Evolutionary conservation across 2,113 vertebrate genomes (phyloP), one percentile per base, ranked within the genome.

Genomic region (Anolis carolinensis): DNA sequence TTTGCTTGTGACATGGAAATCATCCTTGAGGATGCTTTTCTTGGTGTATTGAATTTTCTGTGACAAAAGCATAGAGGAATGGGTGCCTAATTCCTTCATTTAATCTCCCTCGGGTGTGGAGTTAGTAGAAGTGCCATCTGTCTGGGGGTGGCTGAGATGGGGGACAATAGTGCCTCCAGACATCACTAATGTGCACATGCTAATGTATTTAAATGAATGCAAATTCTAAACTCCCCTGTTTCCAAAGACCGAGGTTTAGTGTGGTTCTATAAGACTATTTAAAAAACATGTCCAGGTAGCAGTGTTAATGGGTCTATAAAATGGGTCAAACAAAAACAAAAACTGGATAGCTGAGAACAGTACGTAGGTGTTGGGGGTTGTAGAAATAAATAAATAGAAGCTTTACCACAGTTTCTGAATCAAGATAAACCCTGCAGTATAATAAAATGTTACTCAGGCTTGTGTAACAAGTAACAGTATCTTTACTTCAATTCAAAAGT

Each of bases 1-100:
- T 75, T 0, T 32, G 25, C 36, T 65, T 2, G 0, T 87, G 50
- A 72, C 83, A 55, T 81, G 92, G 89, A 50, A 52, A 80, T 50
- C 74, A 76, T 78, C 80, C 90, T 87, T 90, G n/a, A 87, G 89
- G 72, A 62, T 84, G 90, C 94, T 91, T 83, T 82, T 83, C 91
- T 86, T 85, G 68, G 82, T 36, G 87, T 89, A 77, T 50, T 25
- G 7, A 90, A 92, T 93, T 86, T 86, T 90, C 65, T 88, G 48
- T 89, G 89, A 93, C 91, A 92, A 48, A 74, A 73, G 32, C 52
- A 32, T 16, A 20, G 25, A 59, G 76, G 50, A 82, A 89, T 59
- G 32, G 88, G 86, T 81, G 81, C 71, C 81, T 90, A 86, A 73
- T 84, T 85, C 20, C 20, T 67, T 89, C 89, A 75, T 93, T 93